phyloP scores from a whole-genome alignment of 2,113 vertebrate species.

The Origma solitaria region DNA sequence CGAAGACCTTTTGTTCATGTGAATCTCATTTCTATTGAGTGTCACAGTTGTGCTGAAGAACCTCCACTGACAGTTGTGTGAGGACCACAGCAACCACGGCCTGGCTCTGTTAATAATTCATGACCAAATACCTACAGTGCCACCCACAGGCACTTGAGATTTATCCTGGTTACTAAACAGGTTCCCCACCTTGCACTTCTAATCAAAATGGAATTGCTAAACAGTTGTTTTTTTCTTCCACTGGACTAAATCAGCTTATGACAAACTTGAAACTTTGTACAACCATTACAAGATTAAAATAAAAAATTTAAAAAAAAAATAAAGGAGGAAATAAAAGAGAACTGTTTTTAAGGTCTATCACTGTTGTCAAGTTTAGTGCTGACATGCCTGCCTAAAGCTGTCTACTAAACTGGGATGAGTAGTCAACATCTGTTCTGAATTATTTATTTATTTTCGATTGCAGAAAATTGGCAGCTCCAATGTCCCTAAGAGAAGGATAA shows the following conservation, averaged over 20 bases:
- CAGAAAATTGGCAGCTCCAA: conserved; percentile 57
- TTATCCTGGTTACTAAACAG: not conserved
- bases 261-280: not conserved
- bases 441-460: conserved; percentile 61
- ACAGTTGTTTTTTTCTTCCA: not conserved
- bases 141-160: not conserved
- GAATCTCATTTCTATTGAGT: not conserved
- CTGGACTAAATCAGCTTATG: not conserved
- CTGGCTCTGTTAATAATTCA: not conserved
- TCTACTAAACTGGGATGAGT: conserved; percentile 19
- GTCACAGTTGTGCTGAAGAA: not conserved
- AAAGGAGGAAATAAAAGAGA: not conserved
- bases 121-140: conserved; percentile 15
- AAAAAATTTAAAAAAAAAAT: not conserved
- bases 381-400: conserved; percentile 38
- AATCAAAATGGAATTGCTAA: not conserved
- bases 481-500: conserved; percentile 66
- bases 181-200: not conserved
- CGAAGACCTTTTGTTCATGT: not conserved
- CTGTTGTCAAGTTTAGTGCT: conserved; percentile 20
- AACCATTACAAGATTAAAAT: not conserved
- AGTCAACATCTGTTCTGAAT: conserved; percentile 61
- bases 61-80: not conserved
- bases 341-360: not conserved
- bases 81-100: not conserved